phyloP scores from a whole-genome alignment of 2,113 vertebrate genomes.

The Pluvialis apricaria region DNA sequence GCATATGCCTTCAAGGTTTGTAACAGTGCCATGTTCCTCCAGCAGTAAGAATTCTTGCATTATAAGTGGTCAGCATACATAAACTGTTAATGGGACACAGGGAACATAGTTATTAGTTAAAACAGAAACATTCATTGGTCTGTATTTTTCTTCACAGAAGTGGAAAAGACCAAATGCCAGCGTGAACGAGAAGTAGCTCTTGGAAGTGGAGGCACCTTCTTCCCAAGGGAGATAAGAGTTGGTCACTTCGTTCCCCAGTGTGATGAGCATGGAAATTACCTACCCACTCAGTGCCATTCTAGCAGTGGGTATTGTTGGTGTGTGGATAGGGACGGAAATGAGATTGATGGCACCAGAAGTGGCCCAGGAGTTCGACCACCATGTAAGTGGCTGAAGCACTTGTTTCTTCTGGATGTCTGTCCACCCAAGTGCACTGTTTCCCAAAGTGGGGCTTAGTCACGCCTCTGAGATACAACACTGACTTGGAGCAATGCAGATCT shows the following conservation, averaged over 20 bases:
- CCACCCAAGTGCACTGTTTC: neutral
- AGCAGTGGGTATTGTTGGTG: constrained; percentile 90
- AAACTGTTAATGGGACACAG: neutral
- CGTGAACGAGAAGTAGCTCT: constrained; percentile 77
- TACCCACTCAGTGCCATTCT: constrained; percentile 84
- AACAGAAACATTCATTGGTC: neutral
- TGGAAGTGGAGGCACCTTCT: neutral
- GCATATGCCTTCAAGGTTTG: neutral
- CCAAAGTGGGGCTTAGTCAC: neutral
- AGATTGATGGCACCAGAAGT: constrained; percentile 83
- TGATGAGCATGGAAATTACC: constrained; percentile 82
- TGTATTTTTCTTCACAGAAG: constrained; percentile 54
- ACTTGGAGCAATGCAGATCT: neutral
- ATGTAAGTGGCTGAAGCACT: constrained; percentile 79
- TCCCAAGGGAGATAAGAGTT: constrained; percentile 29
- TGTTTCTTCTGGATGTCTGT: neutral
- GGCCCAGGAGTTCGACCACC: constrained; percentile 75
- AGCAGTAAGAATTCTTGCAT: neutral
- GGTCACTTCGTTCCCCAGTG: constrained; percentile 83
- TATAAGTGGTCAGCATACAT: neutral
- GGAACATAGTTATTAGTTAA: neutral
- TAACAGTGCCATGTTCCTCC: neutral
- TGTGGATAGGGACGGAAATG: constrained; percentile 83
- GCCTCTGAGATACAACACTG: neutral
- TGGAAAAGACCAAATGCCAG: constrained; percentile 82